These are phyloP conservation scores for Caretta caretta DNA, from an alignment of 2,113 vertebrate species.

Conservation along the genomic window DNA sequence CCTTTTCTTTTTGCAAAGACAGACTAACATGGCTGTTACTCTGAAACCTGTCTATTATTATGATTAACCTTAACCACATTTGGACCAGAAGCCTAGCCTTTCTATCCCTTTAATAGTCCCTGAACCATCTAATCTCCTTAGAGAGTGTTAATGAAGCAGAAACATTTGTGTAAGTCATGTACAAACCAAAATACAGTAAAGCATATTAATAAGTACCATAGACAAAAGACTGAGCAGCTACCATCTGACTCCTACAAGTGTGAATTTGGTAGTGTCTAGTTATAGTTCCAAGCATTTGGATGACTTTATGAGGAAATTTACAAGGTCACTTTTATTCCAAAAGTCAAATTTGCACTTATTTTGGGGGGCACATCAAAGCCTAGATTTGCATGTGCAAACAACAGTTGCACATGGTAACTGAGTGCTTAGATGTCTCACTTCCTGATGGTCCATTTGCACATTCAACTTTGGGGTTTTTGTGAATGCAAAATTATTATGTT, in stretches of 20 bases:
- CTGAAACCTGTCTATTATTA: too few relatives aligned
- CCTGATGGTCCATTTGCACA: not conserved
- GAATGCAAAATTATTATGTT: not conserved
- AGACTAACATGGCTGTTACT: too few relatives aligned
- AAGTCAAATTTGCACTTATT: not conserved
- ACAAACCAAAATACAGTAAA: not conserved
- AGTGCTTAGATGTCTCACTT: not conserved
- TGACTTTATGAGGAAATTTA: not conserved
- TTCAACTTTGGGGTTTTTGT: not conserved
- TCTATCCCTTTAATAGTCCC: not conserved
- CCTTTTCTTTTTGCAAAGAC: too few relatives aligned
- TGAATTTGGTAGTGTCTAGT: not conserved
- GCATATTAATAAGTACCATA: not conserved
- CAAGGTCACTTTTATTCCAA: not conserved
- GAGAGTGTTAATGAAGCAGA: not conserved
- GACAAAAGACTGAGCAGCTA: not conserved
- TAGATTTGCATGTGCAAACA: not conserved
- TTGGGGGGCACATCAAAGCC: not conserved
- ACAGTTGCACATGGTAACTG: not conserved
- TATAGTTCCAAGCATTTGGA: not conserved
- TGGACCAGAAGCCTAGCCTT: not conserved
- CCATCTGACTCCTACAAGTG: not conserved
- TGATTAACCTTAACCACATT: not conserved
- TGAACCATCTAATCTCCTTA: not conserved
- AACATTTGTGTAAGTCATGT: not conserved